phyloP scores from a whole-genome alignment of 1,140 invertebrate species.

The Saccostrea echinata region DNA sequence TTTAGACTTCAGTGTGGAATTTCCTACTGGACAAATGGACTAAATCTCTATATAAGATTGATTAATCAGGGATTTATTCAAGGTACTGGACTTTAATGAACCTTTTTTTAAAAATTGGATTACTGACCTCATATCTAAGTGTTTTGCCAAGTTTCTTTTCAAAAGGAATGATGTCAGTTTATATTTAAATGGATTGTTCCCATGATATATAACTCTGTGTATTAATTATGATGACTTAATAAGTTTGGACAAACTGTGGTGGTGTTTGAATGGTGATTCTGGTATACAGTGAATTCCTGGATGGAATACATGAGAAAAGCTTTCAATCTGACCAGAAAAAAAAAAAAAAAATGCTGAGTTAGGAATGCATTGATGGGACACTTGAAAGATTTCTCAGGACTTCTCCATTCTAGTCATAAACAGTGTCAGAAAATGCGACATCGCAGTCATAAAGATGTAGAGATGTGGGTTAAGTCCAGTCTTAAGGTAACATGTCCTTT shows the following conservation, averaged over 20 bases:
- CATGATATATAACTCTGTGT: neutral
- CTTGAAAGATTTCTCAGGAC: conserved; percentile 20
- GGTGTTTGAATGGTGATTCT: neutral
- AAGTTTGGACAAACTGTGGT: neutral
- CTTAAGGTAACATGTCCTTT: neutral
- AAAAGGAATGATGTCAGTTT: neutral
- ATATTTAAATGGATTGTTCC: conserved; percentile 16
- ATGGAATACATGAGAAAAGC: neutral
- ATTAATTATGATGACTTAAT: neutral
- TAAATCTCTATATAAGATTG: neutral
- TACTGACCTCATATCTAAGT: conserved; percentile 2
- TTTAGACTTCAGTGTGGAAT: neutral
- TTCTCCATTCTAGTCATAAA: conserved; percentile 6
- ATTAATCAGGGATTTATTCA: conserved; percentile 12
- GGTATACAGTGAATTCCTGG: neutral
- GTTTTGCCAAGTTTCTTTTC: conserved; percentile 16
- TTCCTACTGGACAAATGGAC: neutral
- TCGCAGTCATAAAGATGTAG: conserved; percentile 32
- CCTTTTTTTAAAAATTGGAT: conserved; percentile 14
- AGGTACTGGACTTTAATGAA: conserved; percentile 21
- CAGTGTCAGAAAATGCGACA: conserved; percentile 21
- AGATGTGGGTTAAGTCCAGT: conserved; percentile 9
- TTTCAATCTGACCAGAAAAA: neutral
- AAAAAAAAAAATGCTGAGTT: neutral
- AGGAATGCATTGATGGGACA: conserved; percentile 2